Conservation (phyloP, 2,797 vertebrate species). For the Trematomus bernacchii region DNA sequence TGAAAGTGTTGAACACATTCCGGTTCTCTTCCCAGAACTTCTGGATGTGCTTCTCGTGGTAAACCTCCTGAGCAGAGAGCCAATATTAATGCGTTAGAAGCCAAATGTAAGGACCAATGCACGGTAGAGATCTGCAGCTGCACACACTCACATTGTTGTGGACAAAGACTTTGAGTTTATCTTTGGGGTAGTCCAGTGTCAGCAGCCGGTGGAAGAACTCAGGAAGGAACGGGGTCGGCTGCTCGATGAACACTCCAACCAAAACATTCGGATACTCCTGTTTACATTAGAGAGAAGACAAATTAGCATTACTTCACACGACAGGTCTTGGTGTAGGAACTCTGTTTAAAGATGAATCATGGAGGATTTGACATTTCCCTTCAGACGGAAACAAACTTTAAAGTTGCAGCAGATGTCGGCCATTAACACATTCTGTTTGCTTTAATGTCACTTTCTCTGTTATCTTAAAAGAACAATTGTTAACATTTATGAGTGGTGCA, state of each 20-base stretch:
- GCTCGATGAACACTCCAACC: conserved; percentile 95
- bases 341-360: conserved; percentile 65
- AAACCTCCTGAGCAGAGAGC: conserved; percentile 91
- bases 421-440: neutral
- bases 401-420: conserved; percentile 21
- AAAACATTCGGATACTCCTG: conserved; percentile 92
- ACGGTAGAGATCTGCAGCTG: conserved; percentile 29
- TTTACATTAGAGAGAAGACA: conserved; percentile 63
- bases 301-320: conserved; percentile 53
- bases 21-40: conserved; percentile 94
- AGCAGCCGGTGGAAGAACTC: conserved; percentile 92
- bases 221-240: conserved; percentile 95
- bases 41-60: conserved; percentile 98
- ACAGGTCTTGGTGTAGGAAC: neutral
- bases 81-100: conserved; percentile 43
- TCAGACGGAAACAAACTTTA: conserved; percentile 20
- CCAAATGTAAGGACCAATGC: neutral
- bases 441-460: neutral
- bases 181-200: conserved; percentile 92
- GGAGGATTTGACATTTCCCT: conserved; percentile 30
- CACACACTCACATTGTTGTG: conserved; percentile 93
- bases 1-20: conserved; percentile 88
- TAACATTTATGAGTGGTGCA: neutral
- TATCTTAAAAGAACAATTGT: neutral
- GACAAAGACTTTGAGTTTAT: conserved; percentile 91